phyloP scores from a whole-genome alignment of 1,140 invertebrate species.

The Oryzaephilus surinamensis region DNA sequence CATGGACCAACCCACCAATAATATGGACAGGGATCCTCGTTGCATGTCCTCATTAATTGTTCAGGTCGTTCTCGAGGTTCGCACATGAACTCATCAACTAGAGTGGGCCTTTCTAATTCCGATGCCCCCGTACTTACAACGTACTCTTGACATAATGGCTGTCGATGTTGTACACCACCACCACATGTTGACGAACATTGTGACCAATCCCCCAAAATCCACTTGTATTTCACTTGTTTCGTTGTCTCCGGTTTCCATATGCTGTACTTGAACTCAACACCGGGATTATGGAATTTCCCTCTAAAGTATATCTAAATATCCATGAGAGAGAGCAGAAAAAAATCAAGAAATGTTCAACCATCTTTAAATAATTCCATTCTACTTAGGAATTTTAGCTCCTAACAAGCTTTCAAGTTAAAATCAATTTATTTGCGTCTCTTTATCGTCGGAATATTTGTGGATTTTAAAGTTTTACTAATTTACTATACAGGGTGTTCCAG shows the following conservation, averaged over 20 bases:
- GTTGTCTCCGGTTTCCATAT: constrained; percentile 51
- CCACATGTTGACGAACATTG: constrained; percentile 71
- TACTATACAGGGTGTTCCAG: too few relatives aligned
- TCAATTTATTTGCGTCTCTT: too few relatives aligned
- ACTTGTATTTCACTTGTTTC: constrained; percentile 52
- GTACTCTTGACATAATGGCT: constrained; percentile 52
- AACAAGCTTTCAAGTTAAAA: too few relatives aligned
- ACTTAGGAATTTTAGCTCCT: too few relatives aligned
- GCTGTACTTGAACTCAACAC: constrained; percentile 75
- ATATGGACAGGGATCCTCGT: constrained; percentile 59
- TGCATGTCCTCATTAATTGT: constrained; percentile 50
- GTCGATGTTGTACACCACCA: constrained; percentile 52
- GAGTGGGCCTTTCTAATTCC: constrained; percentile 32
- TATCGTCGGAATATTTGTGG: too few relatives aligned
- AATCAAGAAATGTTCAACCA: too few relatives aligned
- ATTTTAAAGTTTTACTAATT: too few relatives aligned
- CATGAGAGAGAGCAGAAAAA: too few relatives aligned
- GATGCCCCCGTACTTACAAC: constrained; percentile 39
- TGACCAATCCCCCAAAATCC: constrained; percentile 68
- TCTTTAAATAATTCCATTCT: background rate
- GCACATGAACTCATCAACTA: constrained; percentile 57
- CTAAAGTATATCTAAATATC: too few relatives aligned
- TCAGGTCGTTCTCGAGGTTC: constrained; percentile 46
- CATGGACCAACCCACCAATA: constrained; percentile 74
- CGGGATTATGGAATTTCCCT: constrained; percentile 65